Percentiles rank a stretch among this genome's conserved stretches.
Conservation (phyloP, 2,888 invertebrate genomes). For the Drosophila fulvimacula region DNA sequence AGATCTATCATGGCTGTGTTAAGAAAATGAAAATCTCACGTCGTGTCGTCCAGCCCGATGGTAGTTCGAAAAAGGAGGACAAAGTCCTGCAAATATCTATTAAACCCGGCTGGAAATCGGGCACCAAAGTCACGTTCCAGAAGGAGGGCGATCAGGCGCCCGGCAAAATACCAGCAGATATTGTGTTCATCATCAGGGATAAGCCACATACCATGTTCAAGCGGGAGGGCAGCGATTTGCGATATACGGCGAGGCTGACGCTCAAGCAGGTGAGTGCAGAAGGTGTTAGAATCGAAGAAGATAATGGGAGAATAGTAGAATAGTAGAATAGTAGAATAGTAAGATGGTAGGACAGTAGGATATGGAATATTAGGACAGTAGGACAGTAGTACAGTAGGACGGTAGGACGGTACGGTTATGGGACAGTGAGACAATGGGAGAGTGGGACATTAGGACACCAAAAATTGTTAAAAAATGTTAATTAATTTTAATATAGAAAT, state of each 20-base stretch:
- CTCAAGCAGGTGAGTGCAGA: slow-evolving; percentile 91
- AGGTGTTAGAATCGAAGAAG: neutral
- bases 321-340: neutral
- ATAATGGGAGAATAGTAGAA: neutral
- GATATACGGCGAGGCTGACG: slow-evolving; percentile 94
- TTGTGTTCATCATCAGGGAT: slow-evolving; percentile 98
- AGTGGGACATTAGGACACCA: too few species aligned
- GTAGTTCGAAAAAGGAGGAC: slow-evolving; percentile 94
- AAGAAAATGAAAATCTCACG: slow-evolving; percentile 99
- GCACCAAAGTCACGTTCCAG: slow-evolving; percentile 99
- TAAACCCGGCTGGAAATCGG: slow-evolving; percentile 99
- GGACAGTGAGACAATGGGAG: too few species aligned
- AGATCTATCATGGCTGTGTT: slow-evolving; percentile 96
- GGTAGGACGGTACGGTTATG: too few species aligned
- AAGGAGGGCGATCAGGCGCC: slow-evolving; percentile 97
- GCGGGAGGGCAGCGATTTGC: slow-evolving; percentile 96
- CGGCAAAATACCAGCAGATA: slow-evolving; percentile 97
- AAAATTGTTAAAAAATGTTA: too few species aligned
- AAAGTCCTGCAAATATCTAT: slow-evolving; percentile 96
- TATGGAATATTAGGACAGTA: neutral
- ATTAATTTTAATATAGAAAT: neutral
- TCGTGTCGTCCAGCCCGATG: slow-evolving; percentile 93
- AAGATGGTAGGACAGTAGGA: too few species aligned
- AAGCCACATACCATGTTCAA: slow-evolving; percentile 96
- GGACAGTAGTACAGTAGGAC: neutral